These are phyloP conservation scores for Collichthys lucidus DNA, from an alignment of 2,113 vertebrate genomes.

Conservation along the genomic window DNA sequence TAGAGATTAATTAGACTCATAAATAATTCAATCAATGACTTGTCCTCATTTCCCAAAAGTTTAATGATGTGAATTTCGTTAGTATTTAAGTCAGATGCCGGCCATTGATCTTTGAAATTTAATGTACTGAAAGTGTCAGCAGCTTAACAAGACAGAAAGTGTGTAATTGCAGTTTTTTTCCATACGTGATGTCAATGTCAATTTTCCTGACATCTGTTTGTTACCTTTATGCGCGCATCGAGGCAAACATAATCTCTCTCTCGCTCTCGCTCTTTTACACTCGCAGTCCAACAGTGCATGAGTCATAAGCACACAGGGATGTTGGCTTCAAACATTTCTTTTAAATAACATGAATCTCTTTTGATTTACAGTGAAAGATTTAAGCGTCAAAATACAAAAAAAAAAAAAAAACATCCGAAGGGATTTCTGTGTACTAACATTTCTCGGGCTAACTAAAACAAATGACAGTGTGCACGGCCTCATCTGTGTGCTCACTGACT, in stretches of 20 bases:
- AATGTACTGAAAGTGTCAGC: conserved; percentile 74
- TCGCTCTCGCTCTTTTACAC: background rate
- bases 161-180: conserved; percentile 48
- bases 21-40: conserved; percentile 83
- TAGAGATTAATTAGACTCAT: conserved; percentile 82
- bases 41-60: conserved; percentile 77
- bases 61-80: conserved; percentile 80
- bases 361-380: conserved; percentile 8
- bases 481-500: conserved; percentile 9
- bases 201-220: conserved; percentile 41
- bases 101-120: conserved; percentile 77
- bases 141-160: conserved; percentile 66
- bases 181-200: conserved; percentile 23
- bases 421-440: background rate
- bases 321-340: conserved; percentile 8
- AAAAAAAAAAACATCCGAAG: background rate
- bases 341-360: conserved; percentile 12
- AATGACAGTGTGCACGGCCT: background rate
- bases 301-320: conserved; percentile 28
- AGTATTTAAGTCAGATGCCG: conserved; percentile 77
- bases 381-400: background rate
- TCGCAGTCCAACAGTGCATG: conserved; percentile 9
- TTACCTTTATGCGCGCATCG: conserved; percentile 43
- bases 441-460: background rate
- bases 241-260: conserved; percentile 20